Evolutionary conservation across 2,888 invertebrate genomes (phyloP), one percentile per base, ranked within the genome.

Genomic region (Conus canariensis): DNA sequence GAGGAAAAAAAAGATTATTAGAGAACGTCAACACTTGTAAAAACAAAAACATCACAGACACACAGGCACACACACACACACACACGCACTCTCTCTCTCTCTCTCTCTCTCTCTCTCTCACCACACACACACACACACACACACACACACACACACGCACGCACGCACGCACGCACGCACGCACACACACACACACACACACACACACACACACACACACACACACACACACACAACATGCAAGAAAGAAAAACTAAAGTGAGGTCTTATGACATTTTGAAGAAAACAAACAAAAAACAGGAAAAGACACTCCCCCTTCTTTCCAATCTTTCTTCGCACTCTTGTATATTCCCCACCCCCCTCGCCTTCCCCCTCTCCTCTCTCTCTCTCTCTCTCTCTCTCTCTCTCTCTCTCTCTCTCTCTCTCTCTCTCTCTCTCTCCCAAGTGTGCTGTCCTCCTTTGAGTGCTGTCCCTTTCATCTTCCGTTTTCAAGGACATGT

Each of bases 191-290:
- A 70, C 70, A 70, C 70, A 70, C 70, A 70, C 70, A 70, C 70
- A 70, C 70, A 70, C 70, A 70, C 70, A 70, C 70, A 70, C 70
- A 70, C 70, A 70, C 70, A 70, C 70, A 70, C 70, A 70, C 70
- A 70, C 70, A 70, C 70, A 22, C 22, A 70, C 70, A 70, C 70
- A 70, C 70, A 70, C 70, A 30, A 70, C 70, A 45, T 45, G 45
- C 45, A 45, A 45, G 45, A 45, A 45, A 45, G 2, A 45, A 45
- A 1, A 45, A 45, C 45, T 45, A 45, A 1, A 45, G 45, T 45
- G 45, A 45, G 4, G 45, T 45, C 45, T 45, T 45, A 45, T 45
- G 4, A 45, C 45, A 45, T 45, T 45, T 45, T 45, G 45, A 45
- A 45, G 3, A 45, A 45, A 45, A 45, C 45, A 45, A 45, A 45